phyloP scores from a whole-genome alignment of 1,140 invertebrate genomes.

The Drosophila bifasciata region DNA sequence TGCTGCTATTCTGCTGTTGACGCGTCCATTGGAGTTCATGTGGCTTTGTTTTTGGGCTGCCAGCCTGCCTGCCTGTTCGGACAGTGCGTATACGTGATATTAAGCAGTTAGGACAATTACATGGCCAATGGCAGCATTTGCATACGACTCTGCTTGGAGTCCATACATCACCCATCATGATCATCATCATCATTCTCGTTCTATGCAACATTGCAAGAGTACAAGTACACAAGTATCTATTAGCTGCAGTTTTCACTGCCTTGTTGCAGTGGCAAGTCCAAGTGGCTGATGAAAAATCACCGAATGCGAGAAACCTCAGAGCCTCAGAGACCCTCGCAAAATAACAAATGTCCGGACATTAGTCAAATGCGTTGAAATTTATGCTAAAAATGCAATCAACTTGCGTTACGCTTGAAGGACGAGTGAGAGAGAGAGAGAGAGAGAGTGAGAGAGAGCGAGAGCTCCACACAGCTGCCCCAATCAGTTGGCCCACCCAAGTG shows the following conservation, averaged over 20 bases:
- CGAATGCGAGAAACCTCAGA: conserved; percentile 27
- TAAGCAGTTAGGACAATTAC: conserved; percentile 60
- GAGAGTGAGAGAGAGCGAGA: too few relatives aligned
- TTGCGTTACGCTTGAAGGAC: conserved; percentile 71
- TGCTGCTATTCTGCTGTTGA: conserved; percentile 48
- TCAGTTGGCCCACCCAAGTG: conserved; percentile 72
- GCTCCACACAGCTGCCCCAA: conserved; percentile 18
- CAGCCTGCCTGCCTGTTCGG: neutral
- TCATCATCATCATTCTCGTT: conserved; percentile 6
- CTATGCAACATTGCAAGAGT: conserved; percentile 20
- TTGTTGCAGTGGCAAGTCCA: conserved; percentile 18
- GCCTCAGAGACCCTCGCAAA: conserved; percentile 23
- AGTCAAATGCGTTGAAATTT: conserved; percentile 83
- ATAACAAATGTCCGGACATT: conserved; percentile 75
- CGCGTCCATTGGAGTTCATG: conserved; percentile 22
- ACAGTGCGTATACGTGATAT: conserved; percentile 70
- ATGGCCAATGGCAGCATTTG: conserved; percentile 46
- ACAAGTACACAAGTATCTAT: conserved; percentile 36
- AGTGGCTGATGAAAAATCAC: conserved; percentile 60
- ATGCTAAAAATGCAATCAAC: conserved; percentile 82
- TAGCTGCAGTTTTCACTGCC: conserved; percentile 26
- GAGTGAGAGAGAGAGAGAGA: neutral
- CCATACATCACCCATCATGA: conserved; percentile 32
- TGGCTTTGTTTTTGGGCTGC: conserved; percentile 26
- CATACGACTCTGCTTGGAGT: conserved; percentile 43